Percentiles rank a stretch among this genome's conserved stretches.
These are phyloP conservation scores for Capreolus pygargus DNA, from an alignment of 2,113 vertebrate genomes.

Conservation along the genomic window DNA sequence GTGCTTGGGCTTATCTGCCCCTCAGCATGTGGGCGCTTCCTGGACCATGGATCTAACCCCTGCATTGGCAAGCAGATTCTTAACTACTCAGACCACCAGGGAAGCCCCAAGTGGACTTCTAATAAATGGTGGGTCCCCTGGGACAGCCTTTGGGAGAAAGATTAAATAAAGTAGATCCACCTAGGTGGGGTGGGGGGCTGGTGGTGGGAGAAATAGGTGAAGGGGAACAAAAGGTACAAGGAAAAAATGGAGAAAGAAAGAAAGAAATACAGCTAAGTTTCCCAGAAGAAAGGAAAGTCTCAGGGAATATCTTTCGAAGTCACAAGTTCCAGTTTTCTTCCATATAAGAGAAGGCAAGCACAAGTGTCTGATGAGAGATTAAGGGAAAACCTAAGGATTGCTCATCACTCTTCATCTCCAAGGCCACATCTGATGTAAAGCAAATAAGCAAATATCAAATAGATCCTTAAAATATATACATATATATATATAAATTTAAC, in stretches of 20 bases:
- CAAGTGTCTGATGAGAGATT: background rate
- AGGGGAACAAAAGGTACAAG: background rate
- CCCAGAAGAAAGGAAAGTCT: background rate
- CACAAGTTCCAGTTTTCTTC: background rate
- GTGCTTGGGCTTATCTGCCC: background rate
- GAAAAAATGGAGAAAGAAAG: background rate
- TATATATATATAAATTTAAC: background rate
- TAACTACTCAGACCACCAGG: background rate
- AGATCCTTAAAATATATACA: background rate
- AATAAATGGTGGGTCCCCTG: background rate
- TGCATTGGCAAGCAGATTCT: background rate
- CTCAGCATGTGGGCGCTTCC: background rate
- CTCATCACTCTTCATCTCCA: background rate
- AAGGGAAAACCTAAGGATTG: background rate
- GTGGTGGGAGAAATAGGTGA: background rate
- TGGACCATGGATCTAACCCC: background rate
- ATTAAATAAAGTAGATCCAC: background rate
- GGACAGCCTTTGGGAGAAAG: background rate
- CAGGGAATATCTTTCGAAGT: background rate
- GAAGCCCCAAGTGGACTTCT: background rate
- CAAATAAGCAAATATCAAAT: background rate
- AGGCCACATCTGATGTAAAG: background rate
- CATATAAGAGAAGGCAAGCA: background rate
- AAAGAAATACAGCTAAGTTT: background rate
- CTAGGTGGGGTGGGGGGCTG: fast-evolving